Conservation (phyloP, 2,113 vertebrate species). For the Aegypius monachus region DNA sequence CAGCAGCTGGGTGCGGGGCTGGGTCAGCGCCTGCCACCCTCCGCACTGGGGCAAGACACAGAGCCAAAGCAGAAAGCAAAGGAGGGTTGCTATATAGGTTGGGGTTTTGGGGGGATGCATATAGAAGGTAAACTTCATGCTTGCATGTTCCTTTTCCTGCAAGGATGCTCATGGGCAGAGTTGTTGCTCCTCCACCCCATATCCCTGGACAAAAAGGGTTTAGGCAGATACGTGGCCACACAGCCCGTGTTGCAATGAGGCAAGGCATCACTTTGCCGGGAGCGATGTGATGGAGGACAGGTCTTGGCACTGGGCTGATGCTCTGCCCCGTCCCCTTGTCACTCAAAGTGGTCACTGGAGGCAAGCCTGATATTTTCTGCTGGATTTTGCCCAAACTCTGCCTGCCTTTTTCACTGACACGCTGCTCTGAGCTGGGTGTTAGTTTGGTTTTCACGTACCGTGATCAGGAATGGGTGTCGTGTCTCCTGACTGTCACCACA, state of each 20-base stretch:
- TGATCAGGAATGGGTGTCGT: not conserved
- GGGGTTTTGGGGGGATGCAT: not conserved
- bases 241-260: rapidly evolving
- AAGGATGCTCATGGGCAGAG: not conserved
- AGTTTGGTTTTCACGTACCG: not conserved
- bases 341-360: not conserved
- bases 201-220: not conserved
- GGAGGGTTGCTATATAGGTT: rapidly evolving
- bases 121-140: not conserved
- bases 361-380: not conserved
- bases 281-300: not conserved
- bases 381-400: not conserved
- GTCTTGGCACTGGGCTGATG: not conserved
- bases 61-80: not conserved
- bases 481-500: not conserved
- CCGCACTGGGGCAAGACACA: not conserved
- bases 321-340: not conserved
- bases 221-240: not conserved
- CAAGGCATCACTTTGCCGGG: not conserved
- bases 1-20: conserved; percentile 52
- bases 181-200: not conserved
- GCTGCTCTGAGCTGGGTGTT: not conserved
- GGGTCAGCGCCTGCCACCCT: not conserved
- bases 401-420: not conserved
- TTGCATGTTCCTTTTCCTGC: not conserved